Conservation (phyloP, 2,797 vertebrate species). For the Ptychadena robeensis region DNA sequence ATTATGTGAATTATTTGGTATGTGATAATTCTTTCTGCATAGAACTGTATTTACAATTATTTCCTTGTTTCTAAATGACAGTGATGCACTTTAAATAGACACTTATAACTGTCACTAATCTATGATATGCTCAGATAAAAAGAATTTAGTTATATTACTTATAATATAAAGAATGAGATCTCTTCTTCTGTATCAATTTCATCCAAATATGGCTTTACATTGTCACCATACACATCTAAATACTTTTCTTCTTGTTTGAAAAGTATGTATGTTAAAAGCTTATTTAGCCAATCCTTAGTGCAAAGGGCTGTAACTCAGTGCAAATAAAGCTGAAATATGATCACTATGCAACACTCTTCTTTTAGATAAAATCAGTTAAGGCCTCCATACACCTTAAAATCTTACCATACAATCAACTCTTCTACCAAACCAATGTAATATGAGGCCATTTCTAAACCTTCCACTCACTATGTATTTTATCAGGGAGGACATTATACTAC, state of each 20-base stretch:
- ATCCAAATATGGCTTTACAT: not conserved
- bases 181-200: not conserved
- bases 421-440: too few species aligned
- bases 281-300: not conserved
- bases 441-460: too few species aligned
- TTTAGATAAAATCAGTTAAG: too few species aligned
- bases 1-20: conserved; percentile 1
- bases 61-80: not conserved
- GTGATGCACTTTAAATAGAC: not conserved
- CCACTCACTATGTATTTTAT: too few species aligned
- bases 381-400: too few species aligned
- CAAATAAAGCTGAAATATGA: not conserved
- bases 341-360: too few species aligned
- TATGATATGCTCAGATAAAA: not conserved
- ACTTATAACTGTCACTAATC: not conserved
- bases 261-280: not conserved
- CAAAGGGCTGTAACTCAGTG: not conserved
- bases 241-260: not conserved
- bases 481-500: too few species aligned
- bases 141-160: not conserved
- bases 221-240: not conserved
- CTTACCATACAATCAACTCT: too few species aligned
- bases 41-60: not conserved
- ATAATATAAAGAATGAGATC: not conserved
- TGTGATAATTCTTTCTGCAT: not conserved